Conservation (phyloP, 92 coral and sea anemone species). For the Actinostola sp. region DNA sequence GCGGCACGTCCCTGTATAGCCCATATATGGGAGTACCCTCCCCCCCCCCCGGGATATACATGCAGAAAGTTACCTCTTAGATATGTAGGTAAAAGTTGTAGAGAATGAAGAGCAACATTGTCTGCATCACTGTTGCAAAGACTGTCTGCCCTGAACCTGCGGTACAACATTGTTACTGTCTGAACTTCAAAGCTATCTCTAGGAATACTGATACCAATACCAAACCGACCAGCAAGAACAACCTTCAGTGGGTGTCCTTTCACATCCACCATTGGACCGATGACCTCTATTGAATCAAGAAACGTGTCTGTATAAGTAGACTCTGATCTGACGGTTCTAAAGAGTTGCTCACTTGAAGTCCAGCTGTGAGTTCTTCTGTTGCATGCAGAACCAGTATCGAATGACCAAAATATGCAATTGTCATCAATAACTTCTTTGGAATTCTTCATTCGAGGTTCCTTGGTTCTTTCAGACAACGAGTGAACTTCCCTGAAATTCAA, state of each 20-base stretch:
- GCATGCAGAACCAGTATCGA: slow-evolving; percentile 62
- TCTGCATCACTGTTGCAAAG: slow-evolving; percentile 60
- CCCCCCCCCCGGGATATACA: too few relatives aligned
- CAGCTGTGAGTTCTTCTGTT: slow-evolving; percentile 16
- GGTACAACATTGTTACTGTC: slow-evolving; percentile 87
- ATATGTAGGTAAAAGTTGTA: slow-evolving; percentile 89
- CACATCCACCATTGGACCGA: slow-evolving; percentile 81
- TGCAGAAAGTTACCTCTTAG: slow-evolving; percentile 69
- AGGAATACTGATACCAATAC: slow-evolving; percentile 76
- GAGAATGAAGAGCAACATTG: slow-evolving; percentile 72
- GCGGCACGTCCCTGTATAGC: too few relatives aligned
- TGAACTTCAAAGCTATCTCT: slow-evolving; percentile 45
- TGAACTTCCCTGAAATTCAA: neutral
- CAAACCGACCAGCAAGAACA: slow-evolving; percentile 73
- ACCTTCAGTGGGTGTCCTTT: slow-evolving; percentile 91
- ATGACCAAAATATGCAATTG: slow-evolving; percentile 79
- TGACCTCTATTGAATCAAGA: slow-evolving; percentile 75
- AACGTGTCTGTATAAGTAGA: slow-evolving; percentile 71
- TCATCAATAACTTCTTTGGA: slow-evolving; percentile 69
- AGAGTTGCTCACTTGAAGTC: slow-evolving; percentile 45
- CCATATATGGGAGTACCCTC: too few relatives aligned
- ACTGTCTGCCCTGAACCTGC: slow-evolving; percentile 77
- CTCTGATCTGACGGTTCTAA: slow-evolving; percentile 73
- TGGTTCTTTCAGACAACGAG: neutral
- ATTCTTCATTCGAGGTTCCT: neutral